Percentiles rank a stretch among this genome's conserved stretches.
Conservation (phyloP, 2,113 vertebrate species). For the Stegastes partitus region DNA sequence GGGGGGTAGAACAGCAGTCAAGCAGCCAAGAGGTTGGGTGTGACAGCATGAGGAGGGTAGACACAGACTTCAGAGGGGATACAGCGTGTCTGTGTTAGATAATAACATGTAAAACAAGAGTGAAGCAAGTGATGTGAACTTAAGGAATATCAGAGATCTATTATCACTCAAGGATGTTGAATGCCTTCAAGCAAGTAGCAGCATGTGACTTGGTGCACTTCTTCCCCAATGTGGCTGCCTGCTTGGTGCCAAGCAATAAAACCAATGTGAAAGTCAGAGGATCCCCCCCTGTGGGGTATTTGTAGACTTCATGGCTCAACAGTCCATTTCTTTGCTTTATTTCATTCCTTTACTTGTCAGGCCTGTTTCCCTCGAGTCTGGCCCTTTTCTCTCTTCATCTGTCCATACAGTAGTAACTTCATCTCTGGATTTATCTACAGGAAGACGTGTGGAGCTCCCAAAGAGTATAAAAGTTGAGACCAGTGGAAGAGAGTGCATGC, state of each 20-base stretch:
- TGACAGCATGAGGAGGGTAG: conserved; percentile 39
- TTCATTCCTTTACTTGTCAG: conserved; percentile 26
- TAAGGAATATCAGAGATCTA: conserved; percentile 31
- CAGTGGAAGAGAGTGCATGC: conserved; percentile 1
- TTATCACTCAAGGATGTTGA: conserved; percentile 10
- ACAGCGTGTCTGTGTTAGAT: conserved; percentile 22
- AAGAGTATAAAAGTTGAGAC: conserved; percentile 26
- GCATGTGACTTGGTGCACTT: background rate
- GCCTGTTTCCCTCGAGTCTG: conserved; percentile 27
- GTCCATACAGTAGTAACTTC: background rate
- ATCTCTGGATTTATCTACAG: conserved; percentile 17
- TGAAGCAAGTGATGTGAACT: conserved; percentile 25
- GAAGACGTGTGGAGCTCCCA: conserved; percentile 13
- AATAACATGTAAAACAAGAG: conserved; percentile 49
- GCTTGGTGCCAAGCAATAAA: conserved; percentile 28
- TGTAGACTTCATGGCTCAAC: conserved; percentile 35
- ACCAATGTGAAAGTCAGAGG: conserved; percentile 20
- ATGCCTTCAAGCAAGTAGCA: conserved; percentile 38
- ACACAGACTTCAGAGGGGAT: conserved; percentile 47
- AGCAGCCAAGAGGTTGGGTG: conserved; percentile 58
- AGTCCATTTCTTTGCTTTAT: conserved; percentile 31
- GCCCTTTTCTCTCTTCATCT: conserved; percentile 16
- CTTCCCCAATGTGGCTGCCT: background rate
- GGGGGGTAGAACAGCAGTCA: conserved; percentile 43
- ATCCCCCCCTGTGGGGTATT: conserved; percentile 39